Percentiles rank a stretch among this genome's conserved stretches.
Evolutionary conservation across 2,888 invertebrate species (phyloP).

Genomic region (Deilephila elpenor): DNA sequence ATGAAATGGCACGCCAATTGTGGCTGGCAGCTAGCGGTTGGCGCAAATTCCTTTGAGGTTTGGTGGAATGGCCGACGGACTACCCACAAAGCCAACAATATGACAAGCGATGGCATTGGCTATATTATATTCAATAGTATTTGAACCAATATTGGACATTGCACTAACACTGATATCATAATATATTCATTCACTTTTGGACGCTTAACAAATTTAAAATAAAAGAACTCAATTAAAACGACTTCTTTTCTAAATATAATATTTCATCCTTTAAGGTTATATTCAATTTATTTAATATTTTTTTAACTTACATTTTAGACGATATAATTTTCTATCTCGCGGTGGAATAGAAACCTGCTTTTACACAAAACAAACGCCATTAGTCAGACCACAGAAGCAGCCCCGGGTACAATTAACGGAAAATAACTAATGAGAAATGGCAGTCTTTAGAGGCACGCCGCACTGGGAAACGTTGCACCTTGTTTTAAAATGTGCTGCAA

Average conservation of each 20-base stretch:
- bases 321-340: too few relatives aligned
- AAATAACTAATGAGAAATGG: slow-evolving; percentile 1
- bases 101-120: background rate
- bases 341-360: too few relatives aligned
- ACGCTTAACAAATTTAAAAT: too few relatives aligned
- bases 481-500: background rate
- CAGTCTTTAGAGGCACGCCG: background rate
- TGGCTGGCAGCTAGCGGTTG: background rate
- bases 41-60: background rate
- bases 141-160: too few relatives aligned
- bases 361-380: background rate
- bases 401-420: background rate
- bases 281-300: too few relatives aligned
- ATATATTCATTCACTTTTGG: too few relatives aligned
- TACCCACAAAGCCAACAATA: background rate
- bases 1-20: background rate
- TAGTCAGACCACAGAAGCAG: background rate
- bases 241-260: too few relatives aligned
- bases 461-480: background rate
- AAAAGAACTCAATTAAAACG: too few relatives aligned
- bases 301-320: too few relatives aligned
- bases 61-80: background rate
- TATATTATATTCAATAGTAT: too few relatives aligned
- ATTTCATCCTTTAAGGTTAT: too few relatives aligned
- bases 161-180: too few relatives aligned